Conservation (phyloP, 1,140 invertebrate genomes). For the Dinothrombium tinctorium region DNA sequence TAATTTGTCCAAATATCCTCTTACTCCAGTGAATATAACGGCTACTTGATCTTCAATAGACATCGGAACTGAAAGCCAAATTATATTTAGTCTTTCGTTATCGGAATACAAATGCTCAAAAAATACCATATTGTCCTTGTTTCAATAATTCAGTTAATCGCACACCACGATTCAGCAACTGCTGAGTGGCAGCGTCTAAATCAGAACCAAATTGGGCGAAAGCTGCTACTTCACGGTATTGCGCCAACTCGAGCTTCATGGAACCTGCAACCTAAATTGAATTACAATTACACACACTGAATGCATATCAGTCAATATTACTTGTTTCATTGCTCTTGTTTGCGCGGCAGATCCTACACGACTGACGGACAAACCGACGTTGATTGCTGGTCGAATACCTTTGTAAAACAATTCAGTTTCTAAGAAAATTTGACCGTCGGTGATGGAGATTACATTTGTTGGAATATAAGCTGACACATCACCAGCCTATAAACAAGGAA, state of each 20-base stretch:
- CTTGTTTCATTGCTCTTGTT: conserved; percentile 97
- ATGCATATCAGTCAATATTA: too few relatives aligned
- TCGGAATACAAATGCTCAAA: too few relatives aligned
- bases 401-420: conserved; percentile 99
- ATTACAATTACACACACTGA: too few relatives aligned
- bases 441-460: conserved; percentile 99
- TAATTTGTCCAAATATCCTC: conserved; percentile 93
- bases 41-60: conserved; percentile 99
- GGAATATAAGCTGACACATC: conserved; percentile 99
- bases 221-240: conserved; percentile 99
- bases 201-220: conserved; percentile 99
- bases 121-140: conserved; percentile 98
- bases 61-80: too few relatives aligned
- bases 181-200: conserved; percentile 96
- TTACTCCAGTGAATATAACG: conserved; percentile 97
- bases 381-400: conserved; percentile 98
- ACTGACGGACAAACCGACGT: conserved; percentile 97
- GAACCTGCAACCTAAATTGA: conserved; percentile 98
- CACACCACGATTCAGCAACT: conserved; percentile 92
- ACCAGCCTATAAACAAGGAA: conserved; percentile 42
- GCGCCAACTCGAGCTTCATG: conserved; percentile 99
- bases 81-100: too few relatives aligned
- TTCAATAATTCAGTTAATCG: conserved; percentile 95
- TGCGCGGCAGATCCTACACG: conserved; percentile 99
- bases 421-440: conserved; percentile 99